These are phyloP conservation scores for Microhierax caerulescens DNA, from an alignment of 2,797 vertebrate species.

Conservation along the genomic window DNA sequence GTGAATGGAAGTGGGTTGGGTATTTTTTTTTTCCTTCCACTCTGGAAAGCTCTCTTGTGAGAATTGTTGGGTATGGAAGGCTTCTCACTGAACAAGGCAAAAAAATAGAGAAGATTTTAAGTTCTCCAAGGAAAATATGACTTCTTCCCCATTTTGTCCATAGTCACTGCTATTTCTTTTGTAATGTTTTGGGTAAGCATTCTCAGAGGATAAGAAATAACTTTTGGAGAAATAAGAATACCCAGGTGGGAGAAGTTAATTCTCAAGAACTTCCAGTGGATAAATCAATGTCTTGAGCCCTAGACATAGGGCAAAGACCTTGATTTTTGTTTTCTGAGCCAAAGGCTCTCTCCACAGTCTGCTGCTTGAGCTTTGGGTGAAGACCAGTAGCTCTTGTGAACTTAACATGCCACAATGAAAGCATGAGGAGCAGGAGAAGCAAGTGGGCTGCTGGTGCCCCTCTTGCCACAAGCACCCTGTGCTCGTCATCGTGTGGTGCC, in stretches of 20 bases:
- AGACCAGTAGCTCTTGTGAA: not conserved
- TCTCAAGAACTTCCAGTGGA: not conserved
- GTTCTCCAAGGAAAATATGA: not conserved
- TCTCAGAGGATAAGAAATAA: not conserved
- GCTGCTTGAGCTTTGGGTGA: not conserved
- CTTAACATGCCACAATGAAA: not conserved
- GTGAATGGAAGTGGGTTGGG: not conserved
- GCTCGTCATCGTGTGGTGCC: not conserved
- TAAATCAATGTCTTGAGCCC: not conserved
- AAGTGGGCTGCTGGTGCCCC: not conserved
- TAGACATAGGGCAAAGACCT: not conserved
- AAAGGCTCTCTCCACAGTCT: not conserved
- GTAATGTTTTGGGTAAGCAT: not conserved
- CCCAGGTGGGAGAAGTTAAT: not conserved
- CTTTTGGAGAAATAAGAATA: not conserved
- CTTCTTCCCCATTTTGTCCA: not conserved
- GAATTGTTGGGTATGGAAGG: not conserved
- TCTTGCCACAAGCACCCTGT: accelerated
- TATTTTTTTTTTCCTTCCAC: not conserved
- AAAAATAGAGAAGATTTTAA: not conserved
- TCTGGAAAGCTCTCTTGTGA: not conserved
- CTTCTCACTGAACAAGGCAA: not conserved
- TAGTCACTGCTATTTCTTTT: not conserved
- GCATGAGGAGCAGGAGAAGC: not conserved
- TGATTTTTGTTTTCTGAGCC: not conserved